phyloP scores from a whole-genome alignment of 2,113 vertebrate species.

The Asarcornis scutulata region DNA sequence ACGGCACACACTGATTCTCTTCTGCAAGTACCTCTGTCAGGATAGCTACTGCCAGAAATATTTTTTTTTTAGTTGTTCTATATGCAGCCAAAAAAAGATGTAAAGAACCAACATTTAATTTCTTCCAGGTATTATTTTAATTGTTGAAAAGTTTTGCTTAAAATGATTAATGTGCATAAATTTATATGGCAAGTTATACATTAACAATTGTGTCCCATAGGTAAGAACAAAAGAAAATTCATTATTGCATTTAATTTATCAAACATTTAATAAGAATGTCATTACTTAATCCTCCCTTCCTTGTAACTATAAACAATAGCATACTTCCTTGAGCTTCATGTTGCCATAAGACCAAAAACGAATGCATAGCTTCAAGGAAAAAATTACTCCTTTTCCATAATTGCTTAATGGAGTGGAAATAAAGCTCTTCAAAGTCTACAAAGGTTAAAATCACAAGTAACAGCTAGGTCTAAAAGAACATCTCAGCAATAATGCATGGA shows the following conservation, averaged over 20 bases:
- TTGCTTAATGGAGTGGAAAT: constrained; percentile 28
- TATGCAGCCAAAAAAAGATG: not conserved
- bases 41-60: not conserved
- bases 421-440: constrained; percentile 8
- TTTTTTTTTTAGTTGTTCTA: not conserved
- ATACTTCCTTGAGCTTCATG: constrained; percentile 46
- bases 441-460: not conserved
- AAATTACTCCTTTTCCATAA: constrained; percentile 55
- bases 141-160: constrained; percentile 65
- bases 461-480: not conserved
- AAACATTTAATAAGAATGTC: constrained; percentile 77
- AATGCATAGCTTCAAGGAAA: constrained; percentile 53
- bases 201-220: constrained; percentile 60
- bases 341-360: constrained; percentile 53
- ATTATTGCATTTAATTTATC: constrained; percentile 78
- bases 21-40: not conserved
- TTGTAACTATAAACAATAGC: constrained; percentile 65
- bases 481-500: not conserved
- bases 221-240: constrained; percentile 79
- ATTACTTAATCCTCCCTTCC: constrained; percentile 56
- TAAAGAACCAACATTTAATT: constrained; percentile 32
- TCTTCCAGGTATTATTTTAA: constrained; percentile 54
- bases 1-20: not conserved
- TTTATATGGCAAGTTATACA: constrained; percentile 74
- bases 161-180: constrained; percentile 75